phyloP scores from a whole-genome alignment of 2,888 invertebrate genomes.

The Malthinus flaveolus region DNA sequence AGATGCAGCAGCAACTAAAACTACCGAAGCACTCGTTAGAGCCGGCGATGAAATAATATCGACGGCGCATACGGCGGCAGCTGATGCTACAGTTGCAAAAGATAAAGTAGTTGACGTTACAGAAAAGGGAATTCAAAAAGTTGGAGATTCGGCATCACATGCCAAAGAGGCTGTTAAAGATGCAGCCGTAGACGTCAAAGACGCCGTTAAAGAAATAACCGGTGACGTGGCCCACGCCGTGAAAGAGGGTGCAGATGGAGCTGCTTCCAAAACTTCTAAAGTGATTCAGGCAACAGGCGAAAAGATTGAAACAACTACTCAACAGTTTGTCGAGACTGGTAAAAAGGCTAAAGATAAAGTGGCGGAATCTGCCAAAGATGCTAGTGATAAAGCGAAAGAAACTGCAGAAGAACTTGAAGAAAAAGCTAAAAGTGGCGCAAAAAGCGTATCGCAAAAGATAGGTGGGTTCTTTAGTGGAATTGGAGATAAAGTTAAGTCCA shows the following conservation, averaged over 20 bases:
- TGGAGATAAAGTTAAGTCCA: background rate
- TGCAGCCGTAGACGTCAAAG: constrained; percentile 21
- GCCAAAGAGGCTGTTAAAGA: constrained; percentile 15
- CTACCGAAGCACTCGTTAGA: constrained; percentile 26
- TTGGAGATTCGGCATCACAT: background rate
- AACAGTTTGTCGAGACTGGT: constrained; percentile 9
- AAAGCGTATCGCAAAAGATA: background rate
- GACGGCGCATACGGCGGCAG: constrained; percentile 17
- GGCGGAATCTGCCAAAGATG: constrained; percentile 31
- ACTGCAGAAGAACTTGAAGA: constrained; percentile 18
- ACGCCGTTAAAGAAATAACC: constrained; percentile 8
- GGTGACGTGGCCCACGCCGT: background rate
- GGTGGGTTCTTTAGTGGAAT: background rate
- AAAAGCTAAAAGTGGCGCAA: background rate
- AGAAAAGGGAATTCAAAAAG: background rate
- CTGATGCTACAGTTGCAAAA: constrained; percentile 16
- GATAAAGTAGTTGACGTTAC: constrained; percentile 26
- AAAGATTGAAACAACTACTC: constrained; percentile 23
- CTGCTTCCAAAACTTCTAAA: constrained; percentile 22
- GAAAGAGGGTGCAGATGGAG: constrained; percentile 20
- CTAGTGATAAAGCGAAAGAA: constrained; percentile 19
- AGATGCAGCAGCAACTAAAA: constrained; percentile 13
- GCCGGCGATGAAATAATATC: constrained; percentile 25
- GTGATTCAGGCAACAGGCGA: constrained; percentile 26
- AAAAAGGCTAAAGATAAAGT: constrained; percentile 30